Percentiles rank a stretch among this genome's conserved stretches.
Evolutionary conservation across 2,797 vertebrate species (phyloP).

Genomic region (Sebastes itinus): DNA sequence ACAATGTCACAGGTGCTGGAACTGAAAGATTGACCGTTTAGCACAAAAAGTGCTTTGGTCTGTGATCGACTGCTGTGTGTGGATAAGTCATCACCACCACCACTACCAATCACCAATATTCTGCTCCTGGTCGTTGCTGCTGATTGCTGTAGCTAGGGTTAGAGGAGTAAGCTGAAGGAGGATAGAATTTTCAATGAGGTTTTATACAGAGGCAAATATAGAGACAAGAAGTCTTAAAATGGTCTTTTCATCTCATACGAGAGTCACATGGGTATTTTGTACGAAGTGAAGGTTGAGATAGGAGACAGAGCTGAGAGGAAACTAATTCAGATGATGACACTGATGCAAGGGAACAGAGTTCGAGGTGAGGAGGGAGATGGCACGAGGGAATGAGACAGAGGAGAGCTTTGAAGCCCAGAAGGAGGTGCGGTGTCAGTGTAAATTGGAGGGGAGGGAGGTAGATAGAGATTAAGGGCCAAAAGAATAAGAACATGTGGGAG

Average conservation of each 20-base stretch:
- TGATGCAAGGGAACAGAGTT: constrained; percentile 47
- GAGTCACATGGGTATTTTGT: background rate
- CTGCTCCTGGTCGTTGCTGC: background rate
- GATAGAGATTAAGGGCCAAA: constrained; percentile 49
- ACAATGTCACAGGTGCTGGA: background rate
- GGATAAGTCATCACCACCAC: constrained; percentile 4
- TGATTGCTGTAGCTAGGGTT: background rate
- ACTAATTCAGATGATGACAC: constrained; percentile 31
- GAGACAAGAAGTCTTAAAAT: background rate
- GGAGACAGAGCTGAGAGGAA: background rate
- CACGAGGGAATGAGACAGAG: constrained; percentile 18
- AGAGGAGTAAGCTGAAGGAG: background rate
- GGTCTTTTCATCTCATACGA: background rate
- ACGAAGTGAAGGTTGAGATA: background rate
- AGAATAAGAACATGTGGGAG: constrained; percentile 15
- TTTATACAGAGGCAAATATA: background rate
- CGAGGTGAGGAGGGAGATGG: constrained; percentile 25
- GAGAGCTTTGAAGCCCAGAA: constrained; percentile 33
- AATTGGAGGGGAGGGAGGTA: constrained; percentile 34
- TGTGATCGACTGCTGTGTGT: background rate
- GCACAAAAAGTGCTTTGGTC: background rate
- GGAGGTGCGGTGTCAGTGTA: constrained; percentile 50
- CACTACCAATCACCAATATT: background rate
- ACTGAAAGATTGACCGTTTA: constrained; percentile 15
- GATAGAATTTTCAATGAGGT: background rate